Evolutionary conservation across 2,797 vertebrate species (phyloP).

Genomic region (Ispidina lecontei): DNA sequence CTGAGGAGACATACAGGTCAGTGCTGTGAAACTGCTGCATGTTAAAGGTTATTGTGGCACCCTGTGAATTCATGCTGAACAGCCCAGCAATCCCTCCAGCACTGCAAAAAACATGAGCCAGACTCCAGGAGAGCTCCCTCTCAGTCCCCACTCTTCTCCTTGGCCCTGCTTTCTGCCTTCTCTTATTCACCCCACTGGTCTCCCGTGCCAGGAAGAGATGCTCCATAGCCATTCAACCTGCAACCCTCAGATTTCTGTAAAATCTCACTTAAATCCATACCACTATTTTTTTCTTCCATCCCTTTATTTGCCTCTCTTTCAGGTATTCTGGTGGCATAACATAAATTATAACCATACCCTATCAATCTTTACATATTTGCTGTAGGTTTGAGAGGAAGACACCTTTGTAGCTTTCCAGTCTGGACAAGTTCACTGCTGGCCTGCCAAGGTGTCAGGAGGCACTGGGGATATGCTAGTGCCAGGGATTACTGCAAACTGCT

Average conservation of each 20-base stretch:
- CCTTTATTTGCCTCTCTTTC: not conserved
- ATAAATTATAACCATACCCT: not conserved
- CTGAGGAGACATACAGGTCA: not conserved
- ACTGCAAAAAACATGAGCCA: rapidly evolving
- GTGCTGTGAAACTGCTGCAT: not conserved
- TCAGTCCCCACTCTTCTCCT: not conserved
- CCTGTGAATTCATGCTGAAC: rapidly evolving
- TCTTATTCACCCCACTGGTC: not conserved
- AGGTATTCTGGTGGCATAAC: not conserved
- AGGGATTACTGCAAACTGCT: not conserved
- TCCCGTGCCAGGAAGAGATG: not conserved
- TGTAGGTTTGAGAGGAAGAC: not conserved
- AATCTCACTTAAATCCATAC: not conserved
- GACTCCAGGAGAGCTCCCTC: not conserved
- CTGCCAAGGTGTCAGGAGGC: not conserved
- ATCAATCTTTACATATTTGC: not conserved
- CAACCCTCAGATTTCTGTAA: not conserved
- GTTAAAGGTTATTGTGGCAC: not conserved
- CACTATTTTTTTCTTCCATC: not conserved
- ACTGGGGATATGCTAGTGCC: not conserved
- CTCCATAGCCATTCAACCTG: rapidly evolving
- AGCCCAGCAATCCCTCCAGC: not conserved
- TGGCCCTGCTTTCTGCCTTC: not conserved
- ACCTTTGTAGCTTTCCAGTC: not conserved
- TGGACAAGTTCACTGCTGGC: not conserved